Base-by-base conservation (phyloP, 2,888 invertebrate genomes). In the Tribolium freemani region DNA sequence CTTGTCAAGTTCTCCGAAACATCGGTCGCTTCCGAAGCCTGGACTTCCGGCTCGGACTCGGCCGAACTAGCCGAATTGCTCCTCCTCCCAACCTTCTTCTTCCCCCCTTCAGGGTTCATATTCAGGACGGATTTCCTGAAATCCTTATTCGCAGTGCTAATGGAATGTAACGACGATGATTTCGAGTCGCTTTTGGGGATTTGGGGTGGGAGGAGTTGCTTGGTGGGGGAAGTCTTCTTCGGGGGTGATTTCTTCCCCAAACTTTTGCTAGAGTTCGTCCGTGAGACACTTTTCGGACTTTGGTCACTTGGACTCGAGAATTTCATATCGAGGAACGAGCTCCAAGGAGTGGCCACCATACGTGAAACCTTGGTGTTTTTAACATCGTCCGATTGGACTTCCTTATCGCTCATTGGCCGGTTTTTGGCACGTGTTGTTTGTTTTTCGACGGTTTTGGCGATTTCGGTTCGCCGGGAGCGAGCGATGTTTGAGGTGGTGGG, bases 121-220 rank as follows among this genome's bases (percentile, higher is more conserved):
- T 93, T 94, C 9, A 93, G 83, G 0, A 91, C 91, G 0, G 93
- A 93, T 83, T 94, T 93, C 38, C 93, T 88, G 78, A 92, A 93
- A 83, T 93, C 93, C 85, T 93, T 93, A 83, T 93, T 93, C 16
- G 90, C 88, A 77, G 87, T 86, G 73, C 85, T 87, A 44, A 82
- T 76, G 69, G 84, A 81, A 80, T 88, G 89, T 38, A 83, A 76
- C 13, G 82, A 75, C 16, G 81, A 79, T 75, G 83, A 84, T 63
- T 78, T 73, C 31, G 76, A 79, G 70, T 87, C 87, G 54, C 84
- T 85, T 71, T 88, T 88, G 11, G 88, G 88, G 66, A 88, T 88
- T 79, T 88, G 88, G 73, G 89, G 88, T n/a, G 84, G 84, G 38
- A 85, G 76, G 3, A 76, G 48, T 69, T 83, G 80, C 74, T 82